Evolutionary conservation across 2,113 vertebrate species (phyloP).

Genomic region (Lethenteron camtschaticum): DNA sequence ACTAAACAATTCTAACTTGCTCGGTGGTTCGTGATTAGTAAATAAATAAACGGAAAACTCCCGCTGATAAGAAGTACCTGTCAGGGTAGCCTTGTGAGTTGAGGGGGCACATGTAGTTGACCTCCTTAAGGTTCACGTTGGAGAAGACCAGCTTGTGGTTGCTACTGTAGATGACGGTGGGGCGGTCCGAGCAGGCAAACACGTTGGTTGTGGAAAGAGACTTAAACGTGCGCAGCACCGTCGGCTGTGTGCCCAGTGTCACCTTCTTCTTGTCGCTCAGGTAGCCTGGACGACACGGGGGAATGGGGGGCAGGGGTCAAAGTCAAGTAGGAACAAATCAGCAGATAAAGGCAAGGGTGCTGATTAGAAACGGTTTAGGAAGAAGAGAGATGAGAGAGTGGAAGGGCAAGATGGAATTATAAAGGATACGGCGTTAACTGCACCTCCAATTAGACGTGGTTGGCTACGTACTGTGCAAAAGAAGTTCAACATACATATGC

Average conservation of each 20-base stretch:
- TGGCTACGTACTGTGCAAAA: too few relatives aligned
- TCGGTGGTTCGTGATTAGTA: background rate
- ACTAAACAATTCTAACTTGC: too few relatives aligned
- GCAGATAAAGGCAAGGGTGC: too few relatives aligned
- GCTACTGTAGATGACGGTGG: constrained; percentile 97
- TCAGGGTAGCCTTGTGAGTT: constrained; percentile 94
- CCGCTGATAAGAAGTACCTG: constrained; percentile 28
- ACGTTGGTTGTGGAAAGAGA: constrained; percentile 94
- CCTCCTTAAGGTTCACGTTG: constrained; percentile 96
- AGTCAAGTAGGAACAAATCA: background rate
- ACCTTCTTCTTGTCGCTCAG: constrained; percentile 90
- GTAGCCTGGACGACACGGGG: constrained; percentile 26
- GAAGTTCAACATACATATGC: too few relatives aligned
- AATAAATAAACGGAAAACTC: background rate
- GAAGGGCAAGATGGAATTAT: background rate
- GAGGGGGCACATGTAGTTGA: constrained; percentile 98
- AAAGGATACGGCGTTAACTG: too few relatives aligned
- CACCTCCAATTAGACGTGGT: too few relatives aligned
- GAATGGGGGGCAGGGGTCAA: background rate
- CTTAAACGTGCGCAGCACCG: constrained; percentile 74
- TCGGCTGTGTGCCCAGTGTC: constrained; percentile 86
- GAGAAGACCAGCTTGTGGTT: constrained; percentile 98
- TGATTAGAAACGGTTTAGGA: background rate
- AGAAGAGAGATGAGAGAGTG: background rate
- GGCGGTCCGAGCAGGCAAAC: constrained; percentile 89